Base-by-base conservation (phyloP, 2,113 vertebrate species). In the Brachionichthys hirsutus region DNA sequence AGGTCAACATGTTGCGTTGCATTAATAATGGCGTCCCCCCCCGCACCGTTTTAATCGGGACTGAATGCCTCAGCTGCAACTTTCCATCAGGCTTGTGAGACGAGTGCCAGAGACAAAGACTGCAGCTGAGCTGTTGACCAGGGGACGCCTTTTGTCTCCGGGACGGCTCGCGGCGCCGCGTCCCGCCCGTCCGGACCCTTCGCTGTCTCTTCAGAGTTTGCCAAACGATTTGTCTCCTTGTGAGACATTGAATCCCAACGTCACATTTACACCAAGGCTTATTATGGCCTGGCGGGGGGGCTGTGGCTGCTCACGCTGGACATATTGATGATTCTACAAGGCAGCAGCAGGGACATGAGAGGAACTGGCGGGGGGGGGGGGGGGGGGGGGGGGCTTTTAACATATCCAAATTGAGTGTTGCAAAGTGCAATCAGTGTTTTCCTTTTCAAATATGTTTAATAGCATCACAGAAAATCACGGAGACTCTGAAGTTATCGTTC, bases 1-100 rank as follows among this genome's bases (percentile, higher is more conserved):
- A 67, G 76, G 82, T 82, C 78, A 77, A 54, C 71, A 59, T 76
- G 65, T 76, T 77, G 68, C 34, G 67, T 46, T 71, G 75, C 73
- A 73, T 82, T 66, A 75, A 67, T 77, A 77, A 77, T 71, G 44
- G 50, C 2, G 30, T 43, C 17, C 58, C 14, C 14, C 30, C 48
- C 65, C 62, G 41, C 67, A 70, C 45, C 65, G 64, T 67, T 40
- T 62, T 65, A 45, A 55, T 59, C 3, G 17, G 36, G 42, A 56
- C 53, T 59, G 70, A 83, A 85, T 77, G 83, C 67, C 81, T 85
- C 85, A 84, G 83, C 79, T 85, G 79, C 73, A 77, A 55, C 78
- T 83, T 81, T 85, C 78, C 74, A 77, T 73, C 69, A 70, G 78
- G 73, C 73, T 75, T 72, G 69, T 75, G 62, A 77, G 80, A 86